Evolutionary conservation across 2,888 invertebrate genomes (phyloP), one percentile per base, ranked within the genome.

Genomic region (Zhuqinia jingwanae): DNA sequence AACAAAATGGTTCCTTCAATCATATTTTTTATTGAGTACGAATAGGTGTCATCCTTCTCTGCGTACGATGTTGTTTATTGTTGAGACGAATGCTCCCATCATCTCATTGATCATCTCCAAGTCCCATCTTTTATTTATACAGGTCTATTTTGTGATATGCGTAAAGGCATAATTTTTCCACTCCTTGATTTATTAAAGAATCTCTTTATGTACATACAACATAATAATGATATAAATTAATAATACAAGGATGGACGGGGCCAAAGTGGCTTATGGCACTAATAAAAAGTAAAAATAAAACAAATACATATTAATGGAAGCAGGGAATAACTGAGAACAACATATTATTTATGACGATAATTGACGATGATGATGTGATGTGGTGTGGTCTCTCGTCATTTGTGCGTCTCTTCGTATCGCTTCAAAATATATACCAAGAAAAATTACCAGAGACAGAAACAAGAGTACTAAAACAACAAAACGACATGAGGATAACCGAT

Each of bases 191-290:
- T 36, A n/a, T n/a, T 68, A 68, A 30, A n/a, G 17, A 30, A 36
- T 36, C 36, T 13, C 27, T 30, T 30, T 68, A 30, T 68, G 20
- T 36, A 42, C 42, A 8, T 30, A 15, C n/a, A 10, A 63, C 63
- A 42, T 13, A 11, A 36, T 53, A 1, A 53, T 8, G 8, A 30
- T 3, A 75, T 27, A 56, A 75, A 56, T 27, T 56, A 20, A 8
- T n/a, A 20, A 68, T 8, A 17, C 17, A 36, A n/a, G 8, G 5
- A 47, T 50, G 36, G 45, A 70, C 53, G 58, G 45, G 56, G 73
- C 45, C 58, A 73, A 78, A 81, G 70, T 70, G 68, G 68, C 80
- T 80, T 70, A 56, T 10, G 45, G 20, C 13, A 13, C 56, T 47
- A 47, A 53, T 65, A 30, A 63, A 36, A 60, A 76, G 25, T 50